Conservation (phyloP, 2,797 vertebrate species). For the Xenopus petersii region DNA sequence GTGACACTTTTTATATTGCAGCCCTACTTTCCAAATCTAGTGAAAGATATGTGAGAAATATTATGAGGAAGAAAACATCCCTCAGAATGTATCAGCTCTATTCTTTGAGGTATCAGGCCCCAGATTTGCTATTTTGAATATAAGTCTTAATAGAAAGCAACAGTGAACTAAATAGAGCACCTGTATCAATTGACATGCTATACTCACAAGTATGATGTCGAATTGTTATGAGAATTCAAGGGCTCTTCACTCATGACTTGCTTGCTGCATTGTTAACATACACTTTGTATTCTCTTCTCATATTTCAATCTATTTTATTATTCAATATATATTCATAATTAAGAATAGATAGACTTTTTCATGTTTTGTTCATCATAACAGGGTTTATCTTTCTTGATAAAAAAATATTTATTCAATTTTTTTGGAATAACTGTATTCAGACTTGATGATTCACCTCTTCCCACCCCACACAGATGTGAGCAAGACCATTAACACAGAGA, state of each 20-base stretch:
- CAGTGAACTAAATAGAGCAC: neutral
- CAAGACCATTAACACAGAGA: too few species aligned
- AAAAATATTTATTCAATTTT: too few species aligned
- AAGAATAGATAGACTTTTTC: too few species aligned
- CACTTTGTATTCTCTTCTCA: neutral
- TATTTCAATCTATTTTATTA: neutral
- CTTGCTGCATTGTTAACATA: neutral
- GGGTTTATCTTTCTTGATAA: too few species aligned
- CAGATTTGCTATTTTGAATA: neutral
- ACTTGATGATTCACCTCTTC: too few species aligned
- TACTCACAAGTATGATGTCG: neutral
- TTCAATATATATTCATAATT: too few species aligned
- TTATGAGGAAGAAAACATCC: conserved; percentile 1
- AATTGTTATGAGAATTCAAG: neutral
- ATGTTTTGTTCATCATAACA: too few species aligned
- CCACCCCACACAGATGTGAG: too few species aligned
- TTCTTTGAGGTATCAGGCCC: conserved; percentile 4
- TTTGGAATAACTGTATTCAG: too few species aligned
- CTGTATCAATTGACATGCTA: neutral
- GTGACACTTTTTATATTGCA: conserved; percentile 56
- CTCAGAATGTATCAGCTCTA: conserved; percentile 4
- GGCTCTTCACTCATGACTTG: neutral
- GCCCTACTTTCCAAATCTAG: conserved; percentile 51
- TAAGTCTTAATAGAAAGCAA: conserved; percentile 1
- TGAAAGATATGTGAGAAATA: conserved; percentile 4